Evolutionary conservation across 2,113 vertebrate species (phyloP).

Genomic region (Macquaria australasica): DNA sequence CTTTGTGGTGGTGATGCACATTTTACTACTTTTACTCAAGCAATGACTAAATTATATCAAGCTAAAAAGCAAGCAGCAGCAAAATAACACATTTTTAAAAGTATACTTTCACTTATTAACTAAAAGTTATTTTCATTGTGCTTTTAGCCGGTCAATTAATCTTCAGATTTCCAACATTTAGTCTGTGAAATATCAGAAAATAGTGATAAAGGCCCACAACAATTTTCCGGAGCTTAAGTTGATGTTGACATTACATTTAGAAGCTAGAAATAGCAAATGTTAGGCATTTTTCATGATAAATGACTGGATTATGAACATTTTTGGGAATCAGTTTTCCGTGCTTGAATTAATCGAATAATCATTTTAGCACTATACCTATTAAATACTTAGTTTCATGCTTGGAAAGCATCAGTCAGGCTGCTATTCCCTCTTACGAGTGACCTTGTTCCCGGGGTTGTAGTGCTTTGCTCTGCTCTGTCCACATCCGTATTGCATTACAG

Average conservation of each 20-base stretch:
- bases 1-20: neutral
- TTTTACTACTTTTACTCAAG: neutral
- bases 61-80: neutral
- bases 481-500: slow-evolving; percentile 40
- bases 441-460: slow-evolving; percentile 5
- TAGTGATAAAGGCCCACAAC: too few species aligned
- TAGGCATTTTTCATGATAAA: neutral
- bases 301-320: neutral
- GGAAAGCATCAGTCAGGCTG: neutral
- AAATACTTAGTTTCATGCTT: neutral
- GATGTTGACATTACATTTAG: neutral
- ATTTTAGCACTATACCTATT: neutral
- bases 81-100: neutral
- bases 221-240: too few species aligned
- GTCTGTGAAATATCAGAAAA: too few species aligned
- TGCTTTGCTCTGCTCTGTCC: slow-evolving; percentile 13
- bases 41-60: neutral
- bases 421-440: neutral
- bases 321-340: neutral
- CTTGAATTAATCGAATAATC: neutral
- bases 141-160: neutral
- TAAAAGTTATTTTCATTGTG: neutral
- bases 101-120: neutral
- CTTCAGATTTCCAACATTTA: neutral
- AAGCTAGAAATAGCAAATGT: neutral